Base-by-base conservation (phyloP, 2,888 invertebrate genomes). In the Conistra vaccinii region DNA sequence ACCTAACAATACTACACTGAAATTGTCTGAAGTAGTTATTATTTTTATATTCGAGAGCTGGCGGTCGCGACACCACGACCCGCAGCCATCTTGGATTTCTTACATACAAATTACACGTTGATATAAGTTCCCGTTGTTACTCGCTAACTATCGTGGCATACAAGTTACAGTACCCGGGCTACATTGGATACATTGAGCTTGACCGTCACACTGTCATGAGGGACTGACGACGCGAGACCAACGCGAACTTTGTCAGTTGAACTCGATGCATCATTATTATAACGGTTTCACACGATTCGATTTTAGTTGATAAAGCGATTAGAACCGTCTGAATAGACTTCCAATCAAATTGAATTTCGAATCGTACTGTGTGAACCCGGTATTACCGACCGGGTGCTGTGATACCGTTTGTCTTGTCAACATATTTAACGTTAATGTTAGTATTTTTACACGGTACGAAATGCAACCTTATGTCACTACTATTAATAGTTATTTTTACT, bases 41-140 rank as follows among this genome's bases (percentile, higher is more conserved):
- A 65, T 45, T 20, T n/a, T 60, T 60, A 68, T 58, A 78, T 63
- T 81, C 73, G 69, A 78, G 67, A 76, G 83, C 79, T 10, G 32
- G 29, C 42, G 45, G 61, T 39, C 65, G 23, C 65, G 48, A 53
- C 20, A 32, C 10, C 9, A n/a, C 7, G 2, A 32, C 32, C 48
- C 35, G 39, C 62, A 29, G 67, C 77, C 69, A 81, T 81, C 62
- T 67, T 67, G 67, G 7, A 73, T 70, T 51, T 23, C 29, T 61
- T 53, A 60, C 48, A 51, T 35, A 69, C 12, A 32, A 66, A 48
- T 80, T 66, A 61, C 58, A 65, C 39, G 61, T 51, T 32, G 17
- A 39, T 55, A 39, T 14, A 57, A 32, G 14, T 53, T 73, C 23
- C 66, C 32, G 23, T 69, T 51, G 9, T 29, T 53, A 23, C 17